Conservation (phyloP, 1,140 invertebrate genomes). For the Pachyrhynchus sulphureomaculatus region DNA sequence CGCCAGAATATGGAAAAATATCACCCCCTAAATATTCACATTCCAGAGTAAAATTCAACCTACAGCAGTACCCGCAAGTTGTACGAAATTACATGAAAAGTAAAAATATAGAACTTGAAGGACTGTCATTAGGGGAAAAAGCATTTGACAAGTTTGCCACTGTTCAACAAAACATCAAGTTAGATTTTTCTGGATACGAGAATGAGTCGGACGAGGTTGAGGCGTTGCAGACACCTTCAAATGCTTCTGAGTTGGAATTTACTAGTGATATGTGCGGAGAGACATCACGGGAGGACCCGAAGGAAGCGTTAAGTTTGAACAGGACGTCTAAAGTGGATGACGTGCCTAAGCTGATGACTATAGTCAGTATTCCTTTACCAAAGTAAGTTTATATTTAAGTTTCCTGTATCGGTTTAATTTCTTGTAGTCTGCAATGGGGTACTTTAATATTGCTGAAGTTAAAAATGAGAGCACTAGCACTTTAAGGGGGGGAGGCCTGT, state of each 20-base stretch:
- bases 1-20: constrained; percentile 36
- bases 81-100: constrained; percentile 71
- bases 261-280: constrained; percentile 59
- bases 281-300: background rate
- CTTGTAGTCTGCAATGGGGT: too few relatives aligned
- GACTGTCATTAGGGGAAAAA: constrained; percentile 62
- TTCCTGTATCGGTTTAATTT: background rate
- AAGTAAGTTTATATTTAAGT: constrained; percentile 46
- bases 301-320: constrained; percentile 3
- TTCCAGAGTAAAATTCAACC: constrained; percentile 69
- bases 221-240: constrained; percentile 63
- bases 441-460: too few relatives aligned
- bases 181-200: constrained; percentile 38
- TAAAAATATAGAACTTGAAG: constrained; percentile 66
- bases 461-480: too few relatives aligned
- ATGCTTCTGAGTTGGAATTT: constrained; percentile 67
- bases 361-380: constrained; percentile 64
- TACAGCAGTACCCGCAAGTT: constrained; percentile 68
- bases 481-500: too few relatives aligned
- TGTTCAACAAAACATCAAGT: constrained; percentile 33
- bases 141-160: constrained; percentile 37
- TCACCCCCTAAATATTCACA: constrained; percentile 58
- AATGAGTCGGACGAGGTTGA: constrained; percentile 42
- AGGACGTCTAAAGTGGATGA: background rate
- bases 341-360: constrained; percentile 45